A percentile compares a stretch with the other conserved stretches of the same genome.
phyloP scores from a whole-genome alignment of 2,797 vertebrate genomes.

The Sebastes diaconus region DNA sequence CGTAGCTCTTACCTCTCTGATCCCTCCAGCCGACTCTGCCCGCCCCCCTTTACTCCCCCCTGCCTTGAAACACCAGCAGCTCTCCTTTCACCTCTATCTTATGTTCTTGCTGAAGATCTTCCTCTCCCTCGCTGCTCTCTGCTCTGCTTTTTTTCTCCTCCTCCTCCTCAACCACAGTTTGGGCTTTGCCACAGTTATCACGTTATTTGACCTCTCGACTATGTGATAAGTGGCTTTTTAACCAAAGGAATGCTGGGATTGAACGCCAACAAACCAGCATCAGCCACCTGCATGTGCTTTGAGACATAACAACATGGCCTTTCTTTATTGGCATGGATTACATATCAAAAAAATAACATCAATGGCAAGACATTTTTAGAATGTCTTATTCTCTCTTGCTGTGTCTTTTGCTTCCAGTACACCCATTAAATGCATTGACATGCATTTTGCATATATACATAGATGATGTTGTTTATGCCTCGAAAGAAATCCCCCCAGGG shows the following conservation, averaged over 20 bases:
- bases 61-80: slow-evolving; percentile 89
- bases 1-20: slow-evolving; percentile 49
- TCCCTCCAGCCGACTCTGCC: slow-evolving; percentile 48
- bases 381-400: slow-evolving; percentile 41
- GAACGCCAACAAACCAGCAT: slow-evolving; percentile 92
- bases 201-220: slow-evolving; percentile 69
- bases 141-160: slow-evolving; percentile 81
- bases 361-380: slow-evolving; percentile 36
- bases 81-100: slow-evolving; percentile 73
- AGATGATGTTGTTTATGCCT: slow-evolving; percentile 86
- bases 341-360: slow-evolving; percentile 41
- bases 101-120: slow-evolving; percentile 70
- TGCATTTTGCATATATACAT: slow-evolving; percentile 27
- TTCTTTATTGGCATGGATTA: slow-evolving; percentile 91
- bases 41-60: slow-evolving; percentile 25
- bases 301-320: slow-evolving; percentile 81
- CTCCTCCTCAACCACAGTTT: slow-evolving; percentile 74
- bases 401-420: slow-evolving; percentile 15
- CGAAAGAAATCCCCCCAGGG: slow-evolving; percentile 90
- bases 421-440: slow-evolving; percentile 21
- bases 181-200: slow-evolving; percentile 87
- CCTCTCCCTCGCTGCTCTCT: slow-evolving; percentile 77
- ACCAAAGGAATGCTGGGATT: slow-evolving; percentile 93
- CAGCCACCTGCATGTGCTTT: slow-evolving; percentile 91
- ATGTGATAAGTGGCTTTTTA: slow-evolving; percentile 86